Evolutionary conservation across 2,797 vertebrate genomes (phyloP).

Genomic region (Prionace glauca): DNA sequence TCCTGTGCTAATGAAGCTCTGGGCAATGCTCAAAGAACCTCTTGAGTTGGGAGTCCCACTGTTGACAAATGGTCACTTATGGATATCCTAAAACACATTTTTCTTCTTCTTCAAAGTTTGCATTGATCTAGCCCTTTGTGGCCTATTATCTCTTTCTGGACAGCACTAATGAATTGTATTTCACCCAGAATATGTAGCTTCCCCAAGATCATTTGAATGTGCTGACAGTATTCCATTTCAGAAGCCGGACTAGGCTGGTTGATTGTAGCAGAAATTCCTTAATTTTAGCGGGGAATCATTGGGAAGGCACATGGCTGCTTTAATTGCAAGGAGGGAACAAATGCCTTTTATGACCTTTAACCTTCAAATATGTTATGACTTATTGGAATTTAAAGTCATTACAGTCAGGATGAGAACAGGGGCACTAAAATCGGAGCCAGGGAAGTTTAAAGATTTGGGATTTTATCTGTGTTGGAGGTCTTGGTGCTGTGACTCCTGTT

Average conservation of each 20-base stretch:
- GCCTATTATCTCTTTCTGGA: neutral
- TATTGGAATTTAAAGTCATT: conserved; percentile 8
- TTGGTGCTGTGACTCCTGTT: neutral
- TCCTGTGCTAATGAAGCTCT: conserved; percentile 18
- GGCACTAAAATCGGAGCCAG: neutral
- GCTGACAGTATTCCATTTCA: neutral
- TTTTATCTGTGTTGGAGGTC: neutral
- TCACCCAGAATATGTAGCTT: neutral
- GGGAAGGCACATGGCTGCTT: neutral
- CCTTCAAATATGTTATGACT: conserved; percentile 36
- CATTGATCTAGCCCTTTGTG: neutral
- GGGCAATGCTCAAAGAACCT: neutral
- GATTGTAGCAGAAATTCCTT: neutral
- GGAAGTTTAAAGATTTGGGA: neutral
- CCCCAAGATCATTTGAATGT: neutral
- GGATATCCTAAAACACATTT: conserved; percentile 9
- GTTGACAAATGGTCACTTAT: conserved; percentile 27
- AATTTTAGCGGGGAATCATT: neutral
- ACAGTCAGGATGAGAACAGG: neutral
- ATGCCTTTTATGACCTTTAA: neutral
- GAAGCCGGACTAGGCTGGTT: neutral
- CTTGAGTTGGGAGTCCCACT: conserved; percentile 10
- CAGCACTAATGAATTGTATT: neutral
- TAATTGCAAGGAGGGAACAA: conserved; percentile 31
- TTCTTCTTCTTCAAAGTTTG: neutral